Percentiles rank a stretch among this genome's conserved stretches.
Evolutionary conservation across 2,797 vertebrate species (phyloP).

Genomic region (Tenualosa ilisha): DNA sequence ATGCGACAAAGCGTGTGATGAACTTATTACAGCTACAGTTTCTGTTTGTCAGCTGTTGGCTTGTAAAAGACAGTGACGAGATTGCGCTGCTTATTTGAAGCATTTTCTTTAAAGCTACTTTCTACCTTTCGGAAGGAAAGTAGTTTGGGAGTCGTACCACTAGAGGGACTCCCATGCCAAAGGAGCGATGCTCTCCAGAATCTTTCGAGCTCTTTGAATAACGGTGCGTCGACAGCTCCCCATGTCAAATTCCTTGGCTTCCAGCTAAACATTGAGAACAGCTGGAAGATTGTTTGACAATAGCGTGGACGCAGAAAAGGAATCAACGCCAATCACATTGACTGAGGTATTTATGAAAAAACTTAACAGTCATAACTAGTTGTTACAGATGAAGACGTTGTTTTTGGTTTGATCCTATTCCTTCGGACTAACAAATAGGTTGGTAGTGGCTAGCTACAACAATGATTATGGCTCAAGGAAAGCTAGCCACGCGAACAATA

Average conservation of each 20-base stretch:
- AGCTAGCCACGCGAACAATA: constrained; percentile 26
- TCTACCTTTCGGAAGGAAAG: not conserved
- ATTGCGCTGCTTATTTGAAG: not conserved
- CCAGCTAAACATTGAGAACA: constrained; percentile 32
- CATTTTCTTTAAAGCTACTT: not conserved
- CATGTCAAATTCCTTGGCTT: constrained; percentile 43
- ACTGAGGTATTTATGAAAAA: not conserved
- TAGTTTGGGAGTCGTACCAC: not conserved
- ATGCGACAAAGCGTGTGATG: no score
- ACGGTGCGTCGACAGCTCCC: constrained; percentile 42
- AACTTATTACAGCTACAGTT: no score
- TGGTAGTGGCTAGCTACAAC: constrained; percentile 17
- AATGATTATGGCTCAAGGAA: constrained; percentile 17
- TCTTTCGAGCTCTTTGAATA: constrained; percentile 31
- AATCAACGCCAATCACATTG: not conserved
- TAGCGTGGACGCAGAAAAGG: not conserved
- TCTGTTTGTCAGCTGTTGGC: no score
- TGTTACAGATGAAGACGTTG: not conserved
- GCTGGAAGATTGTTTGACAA: constrained; percentile 29
- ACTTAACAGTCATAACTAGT: not conserved
- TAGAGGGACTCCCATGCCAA: not conserved
- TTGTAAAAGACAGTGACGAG: not conserved
- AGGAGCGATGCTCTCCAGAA: not conserved
- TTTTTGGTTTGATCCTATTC: not conserved
- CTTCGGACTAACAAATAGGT: constrained; percentile 8